phyloP scores from a whole-genome alignment of 2,888 invertebrate genomes.

The Lithophane leautieri region DNA sequence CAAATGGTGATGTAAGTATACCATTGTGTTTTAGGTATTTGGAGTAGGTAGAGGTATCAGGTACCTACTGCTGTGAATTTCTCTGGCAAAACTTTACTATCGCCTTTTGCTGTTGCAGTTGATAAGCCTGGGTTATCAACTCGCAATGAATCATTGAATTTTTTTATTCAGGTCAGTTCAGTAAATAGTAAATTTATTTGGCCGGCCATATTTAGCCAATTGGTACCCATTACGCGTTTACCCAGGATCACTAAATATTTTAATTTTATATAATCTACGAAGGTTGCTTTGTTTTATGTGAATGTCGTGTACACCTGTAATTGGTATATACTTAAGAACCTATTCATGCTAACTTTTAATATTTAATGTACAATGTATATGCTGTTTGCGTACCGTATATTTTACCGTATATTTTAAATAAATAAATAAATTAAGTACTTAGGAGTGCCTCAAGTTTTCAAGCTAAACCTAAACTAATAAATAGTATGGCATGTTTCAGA shows the following conservation, averaged over 20 bases:
- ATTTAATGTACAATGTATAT: no score
- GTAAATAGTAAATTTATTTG: background rate
- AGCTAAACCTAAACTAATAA: background rate
- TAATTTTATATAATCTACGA: no score
- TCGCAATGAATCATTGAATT: background rate
- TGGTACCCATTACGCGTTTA: no score
- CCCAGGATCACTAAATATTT: no score
- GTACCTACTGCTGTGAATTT: background rate
- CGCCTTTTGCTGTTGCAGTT: background rate
- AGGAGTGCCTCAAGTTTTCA: background rate
- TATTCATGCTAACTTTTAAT: no score
- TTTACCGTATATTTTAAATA: no score
- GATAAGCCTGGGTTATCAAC: background rate
- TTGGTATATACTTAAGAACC: no score
- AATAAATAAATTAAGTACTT: no score
- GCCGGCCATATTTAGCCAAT: background rate
- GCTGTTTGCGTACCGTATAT: no score
- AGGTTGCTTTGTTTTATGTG: no score
- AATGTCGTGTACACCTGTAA: no score
- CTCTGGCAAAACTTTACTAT: background rate
- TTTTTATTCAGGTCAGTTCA: background rate
- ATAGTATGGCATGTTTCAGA: constrained; percentile 75
- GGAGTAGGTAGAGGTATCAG: no score
- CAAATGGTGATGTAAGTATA: constrained; percentile 82
- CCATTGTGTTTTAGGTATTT: background rate